Conservation (phyloP, 2,888 invertebrate genomes). For the Halictus ligatus region DNA sequence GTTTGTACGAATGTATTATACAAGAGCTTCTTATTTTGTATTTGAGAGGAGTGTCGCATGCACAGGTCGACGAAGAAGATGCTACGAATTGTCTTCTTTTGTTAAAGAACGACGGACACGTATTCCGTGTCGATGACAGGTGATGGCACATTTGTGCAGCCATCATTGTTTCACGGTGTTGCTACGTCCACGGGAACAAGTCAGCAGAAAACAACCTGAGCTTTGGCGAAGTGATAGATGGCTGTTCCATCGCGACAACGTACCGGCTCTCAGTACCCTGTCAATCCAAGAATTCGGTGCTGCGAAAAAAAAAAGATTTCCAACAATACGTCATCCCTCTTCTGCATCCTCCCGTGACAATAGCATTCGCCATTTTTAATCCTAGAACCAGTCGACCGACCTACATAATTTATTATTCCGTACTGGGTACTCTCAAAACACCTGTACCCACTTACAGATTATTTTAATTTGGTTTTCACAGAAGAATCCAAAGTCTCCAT, state of each 20-base stretch:
- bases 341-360: not conserved
- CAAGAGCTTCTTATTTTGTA: not conserved
- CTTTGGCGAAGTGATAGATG: conserved; percentile 4
- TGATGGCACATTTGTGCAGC: not conserved
- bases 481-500: not conserved
- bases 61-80: not conserved
- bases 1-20: not conserved
- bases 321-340: not conserved
- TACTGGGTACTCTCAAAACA: not conserved
- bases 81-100: not conserved
- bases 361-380: not conserved
- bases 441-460: not conserved
- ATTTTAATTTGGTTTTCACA: not conserved
- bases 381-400: not conserved
- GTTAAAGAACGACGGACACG: not conserved
- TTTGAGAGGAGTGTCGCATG: not conserved
- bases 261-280: not conserved
- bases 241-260: not conserved
- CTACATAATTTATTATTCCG: not conserved
- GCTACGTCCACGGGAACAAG: not conserved
- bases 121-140: not conserved
- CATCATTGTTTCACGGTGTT: not conserved
- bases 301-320: not conserved
- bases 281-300: not conserved
- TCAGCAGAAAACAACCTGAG: conserved; percentile 2